Base-by-base conservation (phyloP, 2,797 vertebrate species). In the Schizopygopsis malacanthus region DNA sequence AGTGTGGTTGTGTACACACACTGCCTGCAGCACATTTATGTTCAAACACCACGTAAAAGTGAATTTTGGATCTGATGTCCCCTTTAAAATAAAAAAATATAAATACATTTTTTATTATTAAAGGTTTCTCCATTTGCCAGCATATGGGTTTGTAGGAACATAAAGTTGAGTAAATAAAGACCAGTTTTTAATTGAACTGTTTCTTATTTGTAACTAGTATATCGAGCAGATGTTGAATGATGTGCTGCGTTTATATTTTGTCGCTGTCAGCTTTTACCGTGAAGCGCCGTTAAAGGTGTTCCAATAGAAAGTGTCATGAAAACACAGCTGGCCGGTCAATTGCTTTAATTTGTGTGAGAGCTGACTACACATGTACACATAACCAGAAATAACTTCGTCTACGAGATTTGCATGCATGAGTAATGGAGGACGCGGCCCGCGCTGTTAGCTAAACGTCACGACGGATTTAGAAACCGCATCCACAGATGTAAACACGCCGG, bases 281-380 rank as follows among this genome's bases (percentile, higher is more conserved):
- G 39, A 59, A 82, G 67, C 12, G 2, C 15, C 70, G 3, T 18
- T 61, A 72, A 82, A 47, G 79, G 79, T n/a, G 82, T 25, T 65
- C 45, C 22, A 69, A 22, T 43, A 67, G 71, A 54, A 78, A 67
- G 63, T 39, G 13, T 45, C 71, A 78, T 43, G 47, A 67, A 77
- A 41, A 56, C 82, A 84, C 82, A 84, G 72, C 82, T 77, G 82
- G 33, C 37, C 4, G 45, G 59, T 84, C 71, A 65, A 52, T 77
- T 77, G 72, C 15, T 7, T 22, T 78, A 43, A 77, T 84, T 84
- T 56, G 82, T 56, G 61, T 41, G n/a, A 84, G 52, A 61, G 61
- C 45, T 77, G 61, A 84, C 37, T 65, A 76, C 45, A 75, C 85
- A n/a, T 81, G 71, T 76, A 54, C 59, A 69, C 71, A 73, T 52